Percentiles rank a stretch among this genome's conserved stretches.
These are phyloP conservation scores for Timandra comae DNA, from an alignment of 2,888 invertebrate species.

Conservation along the genomic window DNA sequence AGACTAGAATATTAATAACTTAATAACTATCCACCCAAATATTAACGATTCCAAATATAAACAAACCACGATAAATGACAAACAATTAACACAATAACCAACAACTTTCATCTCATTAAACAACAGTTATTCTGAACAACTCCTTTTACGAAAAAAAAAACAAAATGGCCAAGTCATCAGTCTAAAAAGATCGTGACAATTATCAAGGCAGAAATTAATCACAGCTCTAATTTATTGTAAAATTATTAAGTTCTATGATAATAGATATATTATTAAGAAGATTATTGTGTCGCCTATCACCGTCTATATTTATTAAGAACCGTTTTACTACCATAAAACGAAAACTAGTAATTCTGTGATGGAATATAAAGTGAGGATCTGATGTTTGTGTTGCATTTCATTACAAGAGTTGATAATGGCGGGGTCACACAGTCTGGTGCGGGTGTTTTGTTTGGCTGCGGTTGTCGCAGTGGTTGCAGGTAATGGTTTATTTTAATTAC, in stretches of 20 bases:
- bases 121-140: background rate
- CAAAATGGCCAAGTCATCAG: background rate
- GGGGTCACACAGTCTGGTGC: slow-evolving; percentile 23
- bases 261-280: slow-evolving; percentile 39
- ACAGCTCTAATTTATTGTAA: slow-evolving; percentile 20
- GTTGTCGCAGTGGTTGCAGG: slow-evolving; percentile 27
- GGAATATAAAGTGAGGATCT: slow-evolving; percentile 49
- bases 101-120: too few species aligned
- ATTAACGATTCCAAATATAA: too few species aligned
- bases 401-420: slow-evolving; percentile 41
- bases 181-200: slow-evolving; percentile 3
- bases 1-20: background rate
- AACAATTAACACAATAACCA: background rate
- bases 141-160: background rate
- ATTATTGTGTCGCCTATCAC: slow-evolving; percentile 35
- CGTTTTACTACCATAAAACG: slow-evolving; percentile 43
- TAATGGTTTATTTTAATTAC: slow-evolving; percentile 23
- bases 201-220: slow-evolving; percentile 19
- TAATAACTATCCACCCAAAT: background rate
- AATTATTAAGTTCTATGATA: slow-evolving; percentile 36
- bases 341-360: slow-evolving; percentile 44
- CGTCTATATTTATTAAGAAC: slow-evolving; percentile 49
- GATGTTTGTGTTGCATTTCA: slow-evolving; percentile 43
- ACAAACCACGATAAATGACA: background rate
- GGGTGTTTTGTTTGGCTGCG: slow-evolving; percentile 23